These are phyloP conservation scores for Caenorhabditis panamensis DNA, from an alignment of 2,888 invertebrate genomes.

Conservation along the genomic window DNA sequence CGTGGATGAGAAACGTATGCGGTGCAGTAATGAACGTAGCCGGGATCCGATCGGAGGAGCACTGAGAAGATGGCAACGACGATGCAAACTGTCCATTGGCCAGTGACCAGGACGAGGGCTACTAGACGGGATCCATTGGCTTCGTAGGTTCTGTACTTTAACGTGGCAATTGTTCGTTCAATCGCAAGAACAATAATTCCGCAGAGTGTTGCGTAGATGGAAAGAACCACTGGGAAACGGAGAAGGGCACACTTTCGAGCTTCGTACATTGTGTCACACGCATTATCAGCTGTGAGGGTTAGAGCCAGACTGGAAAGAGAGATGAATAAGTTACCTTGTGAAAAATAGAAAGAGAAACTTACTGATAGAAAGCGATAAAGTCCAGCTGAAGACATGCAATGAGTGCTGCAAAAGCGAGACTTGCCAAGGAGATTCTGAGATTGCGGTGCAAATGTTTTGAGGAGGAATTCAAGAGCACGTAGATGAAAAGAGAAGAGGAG, in stretches of 20 bases:
- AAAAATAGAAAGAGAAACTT: constrained; percentile 7
- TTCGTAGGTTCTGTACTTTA: constrained; percentile 69
- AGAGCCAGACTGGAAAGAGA: constrained; percentile 47
- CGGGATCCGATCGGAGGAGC: constrained; percentile 61
- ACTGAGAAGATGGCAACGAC: constrained; percentile 58
- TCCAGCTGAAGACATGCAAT: constrained; percentile 68
- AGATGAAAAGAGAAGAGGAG: constrained; percentile 65
- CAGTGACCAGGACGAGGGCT: constrained; percentile 45
- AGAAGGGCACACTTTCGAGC: constrained; percentile 54
- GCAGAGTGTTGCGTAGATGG: constrained; percentile 69
- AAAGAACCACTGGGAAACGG: constrained; percentile 66
- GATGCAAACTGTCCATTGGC: constrained; percentile 68
- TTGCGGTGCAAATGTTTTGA: constrained; percentile 68
- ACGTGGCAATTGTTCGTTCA: constrained; percentile 68
- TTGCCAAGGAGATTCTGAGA: constrained; percentile 66
- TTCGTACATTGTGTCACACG: constrained; percentile 63
- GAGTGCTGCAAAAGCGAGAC: constrained; percentile 63
- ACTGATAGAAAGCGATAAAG: constrained; percentile 67
- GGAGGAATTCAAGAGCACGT: constrained; percentile 62
- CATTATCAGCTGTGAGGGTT: constrained; percentile 52
- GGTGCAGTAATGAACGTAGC: constrained; percentile 69
- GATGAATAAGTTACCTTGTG: background rate
- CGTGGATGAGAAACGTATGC: constrained; percentile 70
- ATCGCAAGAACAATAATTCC: constrained; percentile 69
- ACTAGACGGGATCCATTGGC: constrained; percentile 63